Percentiles rank a stretch among this genome's conserved stretches.
Conservation (phyloP, 2,888 invertebrate species). For the Aquatica leii region DNA sequence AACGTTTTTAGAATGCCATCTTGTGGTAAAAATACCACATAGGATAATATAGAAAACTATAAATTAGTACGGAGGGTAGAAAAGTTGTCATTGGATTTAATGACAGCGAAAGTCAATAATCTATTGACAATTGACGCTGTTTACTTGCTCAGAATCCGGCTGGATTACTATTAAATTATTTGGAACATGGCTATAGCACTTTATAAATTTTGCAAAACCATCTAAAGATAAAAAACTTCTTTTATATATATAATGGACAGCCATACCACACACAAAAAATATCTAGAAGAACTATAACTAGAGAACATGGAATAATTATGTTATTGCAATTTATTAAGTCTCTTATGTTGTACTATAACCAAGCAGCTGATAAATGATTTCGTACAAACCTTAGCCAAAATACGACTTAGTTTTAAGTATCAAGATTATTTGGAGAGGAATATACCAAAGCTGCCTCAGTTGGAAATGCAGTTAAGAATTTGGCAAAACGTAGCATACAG, state of each 20-base stretch:
- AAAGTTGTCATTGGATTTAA: no score
- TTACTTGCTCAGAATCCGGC: slow-evolving; percentile 33
- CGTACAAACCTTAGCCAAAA: slow-evolving; percentile 12
- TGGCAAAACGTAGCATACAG: slow-evolving; percentile 15
- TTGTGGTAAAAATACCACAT: no score
- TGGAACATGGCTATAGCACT: slow-evolving; percentile 34
- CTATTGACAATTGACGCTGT: no score
- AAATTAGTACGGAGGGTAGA: no score
- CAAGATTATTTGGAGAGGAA: slow-evolving; percentile 32
- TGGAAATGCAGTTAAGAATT: slow-evolving; percentile 32
- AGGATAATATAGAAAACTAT: no score
- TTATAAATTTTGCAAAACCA: slow-evolving; percentile 31
- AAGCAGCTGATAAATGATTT: slow-evolving; percentile 15
- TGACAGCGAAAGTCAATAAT: no score
- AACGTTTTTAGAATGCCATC: no score
- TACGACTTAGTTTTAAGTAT: slow-evolving; percentile 30
- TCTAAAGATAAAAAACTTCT: slow-evolving; percentile 14
- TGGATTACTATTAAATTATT: slow-evolving; percentile 40
- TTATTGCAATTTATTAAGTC: slow-evolving; percentile 41
- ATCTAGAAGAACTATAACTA: slow-evolving; percentile 39
- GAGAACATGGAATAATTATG: slow-evolving; percentile 41
- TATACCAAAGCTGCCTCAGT: slow-evolving; percentile 35
- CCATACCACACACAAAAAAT: slow-evolving; percentile 36
- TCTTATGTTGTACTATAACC: slow-evolving; percentile 35
- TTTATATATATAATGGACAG: slow-evolving; percentile 35